These are phyloP conservation scores for Hyles vespertilio DNA, from an alignment of 1,140 invertebrate species.

Conservation along the genomic window DNA sequence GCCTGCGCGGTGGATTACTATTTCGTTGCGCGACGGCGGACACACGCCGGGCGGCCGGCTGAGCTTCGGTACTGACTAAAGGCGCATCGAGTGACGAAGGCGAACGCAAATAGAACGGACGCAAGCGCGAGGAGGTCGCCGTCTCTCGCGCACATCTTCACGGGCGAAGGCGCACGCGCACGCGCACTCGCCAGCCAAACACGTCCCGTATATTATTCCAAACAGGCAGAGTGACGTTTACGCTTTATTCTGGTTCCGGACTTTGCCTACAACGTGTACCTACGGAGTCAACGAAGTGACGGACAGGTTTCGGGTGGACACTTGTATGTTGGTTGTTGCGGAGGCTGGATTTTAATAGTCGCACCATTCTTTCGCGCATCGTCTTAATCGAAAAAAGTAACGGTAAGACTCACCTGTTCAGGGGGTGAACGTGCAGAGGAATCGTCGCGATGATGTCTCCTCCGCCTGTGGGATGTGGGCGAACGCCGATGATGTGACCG, in stretches of 20 bases:
- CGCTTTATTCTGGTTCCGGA: conserved; percentile 62
- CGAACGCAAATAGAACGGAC: conserved; percentile 71
- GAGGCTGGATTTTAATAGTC: conserved; percentile 49
- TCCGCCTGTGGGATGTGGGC: conserved; percentile 76
- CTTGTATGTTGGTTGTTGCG: conserved; percentile 40
- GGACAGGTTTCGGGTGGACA: conserved; percentile 62
- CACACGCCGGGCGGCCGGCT: conserved; percentile 66
- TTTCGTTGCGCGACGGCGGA: conserved; percentile 47
- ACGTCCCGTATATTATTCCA: conserved; percentile 56
- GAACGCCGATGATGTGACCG: conserved; percentile 78
- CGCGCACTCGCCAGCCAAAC: conserved; percentile 65
- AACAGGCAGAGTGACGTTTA: conserved; percentile 59
- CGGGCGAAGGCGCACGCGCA: conserved; percentile 70
- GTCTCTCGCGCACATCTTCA: conserved; percentile 71
- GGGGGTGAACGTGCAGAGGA: conserved; percentile 71
- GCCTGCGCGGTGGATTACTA: conserved; percentile 42
- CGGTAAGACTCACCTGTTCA: conserved; percentile 65
- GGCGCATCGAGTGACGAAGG: conserved; percentile 66
- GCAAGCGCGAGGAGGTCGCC: conserved; percentile 70
- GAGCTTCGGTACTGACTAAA: conserved; percentile 71
- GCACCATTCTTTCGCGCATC: conserved; percentile 47
- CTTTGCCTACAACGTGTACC: conserved; percentile 43
- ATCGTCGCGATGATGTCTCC: conserved; percentile 78
- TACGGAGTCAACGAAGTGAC: conserved; percentile 23
- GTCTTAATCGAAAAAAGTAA: conserved; percentile 44